phyloP scores from a whole-genome alignment of 2,113 vertebrate genomes.

The Bubalus kerabau region DNA sequence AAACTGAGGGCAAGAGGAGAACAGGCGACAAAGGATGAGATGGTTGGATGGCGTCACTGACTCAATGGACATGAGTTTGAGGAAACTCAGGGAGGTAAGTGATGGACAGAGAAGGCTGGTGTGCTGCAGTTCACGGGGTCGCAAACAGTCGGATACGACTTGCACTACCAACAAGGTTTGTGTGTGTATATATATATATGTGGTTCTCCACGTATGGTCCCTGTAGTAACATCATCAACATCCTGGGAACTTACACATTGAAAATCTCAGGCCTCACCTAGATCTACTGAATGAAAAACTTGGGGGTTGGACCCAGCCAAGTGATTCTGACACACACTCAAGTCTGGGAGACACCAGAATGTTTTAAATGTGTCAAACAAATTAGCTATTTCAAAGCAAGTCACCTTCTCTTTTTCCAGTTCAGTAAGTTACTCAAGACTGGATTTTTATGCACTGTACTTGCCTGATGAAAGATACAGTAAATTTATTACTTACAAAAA shows the following conservation, averaged over 20 bases:
- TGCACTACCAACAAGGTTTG: neutral
- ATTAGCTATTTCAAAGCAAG: neutral
- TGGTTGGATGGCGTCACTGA: neutral
- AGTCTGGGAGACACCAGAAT: neutral
- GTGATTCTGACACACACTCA: neutral
- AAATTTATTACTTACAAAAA: constrained; percentile 18
- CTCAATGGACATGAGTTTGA: neutral
- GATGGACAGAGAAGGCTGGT: neutral
- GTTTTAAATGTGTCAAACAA: neutral
- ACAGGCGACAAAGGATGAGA: neutral
- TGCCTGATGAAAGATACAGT: neutral
- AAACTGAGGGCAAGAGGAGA: neutral
- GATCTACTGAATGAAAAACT: neutral
- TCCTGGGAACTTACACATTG: neutral
- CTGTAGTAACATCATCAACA: neutral
- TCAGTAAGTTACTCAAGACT: neutral
- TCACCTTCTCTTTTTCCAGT: neutral
- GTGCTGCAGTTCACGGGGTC: neutral
- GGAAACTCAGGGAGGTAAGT: neutral
- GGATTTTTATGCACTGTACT: neutral
- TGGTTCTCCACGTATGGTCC: neutral
- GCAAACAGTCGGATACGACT: neutral
- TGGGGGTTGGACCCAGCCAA: neutral
- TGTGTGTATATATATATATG: neutral
- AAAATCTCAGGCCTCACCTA: neutral